Conservation (phyloP, 1,140 invertebrate genomes). For the Ptiloglossa arizonensis region DNA sequence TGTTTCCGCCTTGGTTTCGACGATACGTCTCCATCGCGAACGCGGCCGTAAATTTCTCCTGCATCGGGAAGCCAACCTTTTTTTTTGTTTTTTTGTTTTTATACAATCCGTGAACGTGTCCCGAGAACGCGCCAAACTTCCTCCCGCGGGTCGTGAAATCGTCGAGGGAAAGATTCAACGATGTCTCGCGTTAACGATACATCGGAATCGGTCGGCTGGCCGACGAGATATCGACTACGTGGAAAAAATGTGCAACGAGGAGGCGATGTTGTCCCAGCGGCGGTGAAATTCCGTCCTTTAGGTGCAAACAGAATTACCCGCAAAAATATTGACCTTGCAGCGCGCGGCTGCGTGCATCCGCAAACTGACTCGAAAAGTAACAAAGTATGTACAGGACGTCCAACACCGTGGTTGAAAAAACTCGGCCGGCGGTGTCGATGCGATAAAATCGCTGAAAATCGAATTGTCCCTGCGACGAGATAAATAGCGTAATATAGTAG, state of each 20-base stretch:
- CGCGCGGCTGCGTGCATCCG: neutral
- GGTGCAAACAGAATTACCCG: slow-evolving; percentile 4
- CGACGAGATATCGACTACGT: slow-evolving; percentile 36
- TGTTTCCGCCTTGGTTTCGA: slow-evolving; percentile 13
- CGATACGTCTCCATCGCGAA: neutral
- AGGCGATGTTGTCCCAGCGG: neutral
- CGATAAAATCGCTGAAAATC: no score
- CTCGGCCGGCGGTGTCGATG: no score
- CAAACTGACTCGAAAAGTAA: neutral
- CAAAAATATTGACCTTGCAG: neutral
- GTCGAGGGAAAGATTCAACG: neutral
- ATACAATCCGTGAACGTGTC: neutral
- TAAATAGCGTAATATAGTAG: neutral
- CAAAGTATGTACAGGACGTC: neutral
- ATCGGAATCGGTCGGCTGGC: neutral
- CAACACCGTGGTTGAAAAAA: no score
- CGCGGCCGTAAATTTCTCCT: neutral
- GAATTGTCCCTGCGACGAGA: no score
- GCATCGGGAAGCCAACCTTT: slow-evolving; percentile 4
- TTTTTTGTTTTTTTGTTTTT: no score
- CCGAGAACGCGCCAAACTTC: neutral
- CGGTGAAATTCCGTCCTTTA: neutral
- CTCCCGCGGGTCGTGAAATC: slow-evolving; percentile 7
- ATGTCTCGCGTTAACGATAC: neutral
- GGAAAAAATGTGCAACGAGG: neutral